Evolutionary conservation across 2,888 invertebrate genomes (phyloP).

Genomic region (Thysanoteuthis rhombus): DNA sequence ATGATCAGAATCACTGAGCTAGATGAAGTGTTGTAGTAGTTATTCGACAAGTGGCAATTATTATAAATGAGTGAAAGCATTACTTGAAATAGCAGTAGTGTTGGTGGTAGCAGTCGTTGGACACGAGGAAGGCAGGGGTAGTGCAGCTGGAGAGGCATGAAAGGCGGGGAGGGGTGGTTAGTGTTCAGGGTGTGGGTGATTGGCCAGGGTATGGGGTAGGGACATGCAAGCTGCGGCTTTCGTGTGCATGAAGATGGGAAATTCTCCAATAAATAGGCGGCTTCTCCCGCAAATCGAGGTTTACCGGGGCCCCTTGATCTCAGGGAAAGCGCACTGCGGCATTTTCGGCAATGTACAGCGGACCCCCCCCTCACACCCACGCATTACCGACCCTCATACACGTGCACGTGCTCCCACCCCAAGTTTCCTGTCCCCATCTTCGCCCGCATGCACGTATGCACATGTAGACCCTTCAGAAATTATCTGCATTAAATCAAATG

Average conservation of each 20-base stretch:
- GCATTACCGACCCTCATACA: neutral
- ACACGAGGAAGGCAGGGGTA: neutral
- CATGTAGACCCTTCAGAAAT: neutral
- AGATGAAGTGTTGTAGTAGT: too few relatives aligned
- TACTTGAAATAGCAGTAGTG: neutral
- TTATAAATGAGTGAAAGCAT: neutral
- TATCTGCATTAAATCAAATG: neutral
- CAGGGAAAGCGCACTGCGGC: slow-evolving; percentile 12
- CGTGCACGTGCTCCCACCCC: neutral
- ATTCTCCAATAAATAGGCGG: neutral
- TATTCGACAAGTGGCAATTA: too few relatives aligned
- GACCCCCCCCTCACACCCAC: neutral
- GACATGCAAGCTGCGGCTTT: too few relatives aligned
- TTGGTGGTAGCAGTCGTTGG: neutral
- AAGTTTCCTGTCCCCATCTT: too few relatives aligned
- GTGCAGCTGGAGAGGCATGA: neutral
- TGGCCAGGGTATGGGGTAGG: neutral
- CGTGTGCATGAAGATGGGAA: neutral
- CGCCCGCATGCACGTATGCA: neutral
- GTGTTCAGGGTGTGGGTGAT: neutral
- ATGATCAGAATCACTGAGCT: too few relatives aligned
- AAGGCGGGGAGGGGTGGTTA: neutral
- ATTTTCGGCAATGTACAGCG: neutral
- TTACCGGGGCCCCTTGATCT: neutral
- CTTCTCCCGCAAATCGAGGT: neutral